phyloP scores from a whole-genome alignment of 2,888 invertebrate species.

The Epirrita christyi region DNA sequence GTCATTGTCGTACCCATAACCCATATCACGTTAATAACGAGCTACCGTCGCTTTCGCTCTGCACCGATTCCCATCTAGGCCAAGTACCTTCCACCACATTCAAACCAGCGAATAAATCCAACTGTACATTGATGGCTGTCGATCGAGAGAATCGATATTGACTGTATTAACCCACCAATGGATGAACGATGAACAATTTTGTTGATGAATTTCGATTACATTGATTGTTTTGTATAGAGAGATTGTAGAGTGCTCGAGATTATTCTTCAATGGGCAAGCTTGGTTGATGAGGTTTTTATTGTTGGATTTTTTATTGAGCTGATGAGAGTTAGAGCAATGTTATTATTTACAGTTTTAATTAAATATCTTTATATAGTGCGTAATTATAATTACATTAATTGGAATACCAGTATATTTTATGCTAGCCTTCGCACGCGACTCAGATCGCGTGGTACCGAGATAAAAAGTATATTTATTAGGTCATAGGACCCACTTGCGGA shows the following conservation, averaged over 20 bases:
- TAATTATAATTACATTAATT: too few relatives aligned
- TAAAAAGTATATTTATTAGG: too few relatives aligned
- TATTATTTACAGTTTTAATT: too few relatives aligned
- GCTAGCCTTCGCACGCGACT: too few relatives aligned
- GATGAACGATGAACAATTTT: background rate
- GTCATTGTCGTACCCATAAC: conserved; percentile 20
- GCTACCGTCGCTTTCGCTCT: conserved; percentile 34
- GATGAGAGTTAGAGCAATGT: background rate
- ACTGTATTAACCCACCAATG: background rate
- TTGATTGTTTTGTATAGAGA: background rate
- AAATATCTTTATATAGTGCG: too few relatives aligned
- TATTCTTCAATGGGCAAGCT: background rate
- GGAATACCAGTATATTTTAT: too few relatives aligned
- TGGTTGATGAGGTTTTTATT: too few relatives aligned
- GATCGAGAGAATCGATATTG: background rate
- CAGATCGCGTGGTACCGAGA: too few relatives aligned
- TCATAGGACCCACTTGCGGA: too few relatives aligned
- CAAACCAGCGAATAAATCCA: background rate
- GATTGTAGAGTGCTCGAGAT: background rate
- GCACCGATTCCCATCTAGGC: conserved; percentile 39
- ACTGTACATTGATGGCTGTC: conserved; percentile 11
- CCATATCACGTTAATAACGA: conserved; percentile 5
- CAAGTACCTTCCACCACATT: conserved; percentile 26
- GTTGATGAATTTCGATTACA: background rate
- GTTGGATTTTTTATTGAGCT: background rate